phyloP scores from a whole-genome alignment of 2,888 invertebrate genomes.

The Corythucha ciliata region DNA sequence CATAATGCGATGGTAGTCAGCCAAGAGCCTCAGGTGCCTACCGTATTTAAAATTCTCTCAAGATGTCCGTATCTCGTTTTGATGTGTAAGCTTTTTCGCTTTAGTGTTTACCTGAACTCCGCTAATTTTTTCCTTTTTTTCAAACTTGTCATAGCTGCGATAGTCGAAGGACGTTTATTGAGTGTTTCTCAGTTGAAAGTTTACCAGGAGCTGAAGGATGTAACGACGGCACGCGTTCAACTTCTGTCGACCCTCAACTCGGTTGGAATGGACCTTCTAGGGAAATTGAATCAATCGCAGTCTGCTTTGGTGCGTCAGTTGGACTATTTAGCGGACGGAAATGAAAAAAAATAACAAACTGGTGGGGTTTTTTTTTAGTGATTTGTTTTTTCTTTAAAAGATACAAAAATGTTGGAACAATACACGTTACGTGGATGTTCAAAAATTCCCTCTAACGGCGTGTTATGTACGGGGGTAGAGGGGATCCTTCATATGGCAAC shows the following conservation, averaged over 20 bases:
- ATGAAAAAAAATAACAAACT: too few species aligned
- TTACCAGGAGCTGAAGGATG: slow-evolving; percentile 55
- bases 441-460: too few species aligned
- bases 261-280: slow-evolving; percentile 36
- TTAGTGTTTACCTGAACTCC: background rate
- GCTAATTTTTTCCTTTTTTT: background rate
- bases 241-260: slow-evolving; percentile 59
- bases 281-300: slow-evolving; percentile 18
- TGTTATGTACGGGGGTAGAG: too few species aligned
- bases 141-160: slow-evolving; percentile 56
- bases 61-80: slow-evolving; percentile 62
- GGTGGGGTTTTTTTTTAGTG: too few species aligned
- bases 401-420: too few species aligned
- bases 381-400: too few species aligned
- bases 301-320: slow-evolving; percentile 2
- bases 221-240: slow-evolving; percentile 56
- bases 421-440: too few species aligned
- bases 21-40: slow-evolving; percentile 51
- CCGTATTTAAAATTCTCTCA: slow-evolving; percentile 55
- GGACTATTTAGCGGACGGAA: slow-evolving; percentile 10
- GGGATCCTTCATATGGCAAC: too few species aligned
- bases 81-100: slow-evolving; percentile 47
- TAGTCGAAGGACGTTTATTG: slow-evolving; percentile 58
- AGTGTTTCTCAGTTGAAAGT: slow-evolving; percentile 58
- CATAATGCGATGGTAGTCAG: slow-evolving; percentile 61